Base-by-base conservation (phyloP, 2,888 invertebrate species). In the Leucophenga maculata region DNA sequence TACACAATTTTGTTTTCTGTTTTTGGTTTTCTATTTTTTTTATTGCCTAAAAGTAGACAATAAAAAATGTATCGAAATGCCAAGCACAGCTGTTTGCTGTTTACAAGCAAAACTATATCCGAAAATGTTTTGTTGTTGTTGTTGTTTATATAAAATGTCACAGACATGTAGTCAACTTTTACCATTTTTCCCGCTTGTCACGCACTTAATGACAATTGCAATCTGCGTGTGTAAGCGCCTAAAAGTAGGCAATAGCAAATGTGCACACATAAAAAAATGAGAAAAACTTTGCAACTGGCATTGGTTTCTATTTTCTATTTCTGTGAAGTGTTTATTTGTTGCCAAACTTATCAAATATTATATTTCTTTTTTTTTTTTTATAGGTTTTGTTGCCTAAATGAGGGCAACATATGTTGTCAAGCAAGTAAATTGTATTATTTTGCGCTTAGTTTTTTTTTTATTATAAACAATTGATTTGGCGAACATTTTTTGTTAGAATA, bases 141-240 rank as follows among this genome's bases (percentile, higher is more conserved):
- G 11, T 11, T 11, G 3, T 1, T 6, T 26, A 26, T 26, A 39
- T 1, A 39, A 39, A 39, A 39, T 39, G 9, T 8, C 39, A 39
- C 8, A 26, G 26, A 26, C 26, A 26, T 26, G 26, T 4, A 26
- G 26, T 39, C 39, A 39, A 39, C 39, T 39, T 39, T 39, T 39
- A 39, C 39, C 39, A 39, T 39, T 39, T 39, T 6, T 39, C 8
- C 9, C 8, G 11, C 8, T 39, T 39, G 39, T 39, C 22, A 55
- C 22, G 55, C 55, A 55, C 55, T 26, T 55, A 55, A 55, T 14
- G 44, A 6, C 60, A 60, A 39, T 39, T 60, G 60, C 32, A 32
- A 39, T 39, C 4, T n/a, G 52, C n/a, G 52, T 20, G 20, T n/a
- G n/a, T n/a, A n/a, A n/a, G n/a, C n/a, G 59, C 39, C 32, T 39